phyloP scores from a whole-genome alignment of 2,888 invertebrate genomes.

The Diabrotica balteata region DNA sequence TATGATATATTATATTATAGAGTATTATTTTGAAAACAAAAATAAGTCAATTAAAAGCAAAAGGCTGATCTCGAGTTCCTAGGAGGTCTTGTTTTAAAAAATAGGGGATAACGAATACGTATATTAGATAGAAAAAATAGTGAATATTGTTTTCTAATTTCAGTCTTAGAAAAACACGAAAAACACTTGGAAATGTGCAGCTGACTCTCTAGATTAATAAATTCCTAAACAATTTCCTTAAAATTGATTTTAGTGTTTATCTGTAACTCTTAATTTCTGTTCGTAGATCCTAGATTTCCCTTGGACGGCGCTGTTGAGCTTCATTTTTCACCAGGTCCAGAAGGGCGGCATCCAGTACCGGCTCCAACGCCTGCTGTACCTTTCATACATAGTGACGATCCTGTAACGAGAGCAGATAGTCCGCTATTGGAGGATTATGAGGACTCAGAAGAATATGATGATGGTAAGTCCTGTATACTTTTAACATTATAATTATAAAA shows the following conservation, averaged over 20 bases:
- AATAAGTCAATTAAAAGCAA: too few relatives aligned
- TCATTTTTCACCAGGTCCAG: conserved; percentile 73
- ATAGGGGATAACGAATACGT: too few relatives aligned
- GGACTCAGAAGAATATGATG: conserved; percentile 59
- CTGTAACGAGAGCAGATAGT: conserved; percentile 79
- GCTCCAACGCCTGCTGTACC: conserved; percentile 76
- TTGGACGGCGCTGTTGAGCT: conserved; percentile 84
- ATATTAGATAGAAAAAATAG: background rate
- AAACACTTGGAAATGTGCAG: too few relatives aligned
- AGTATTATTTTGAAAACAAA: too few relatives aligned
- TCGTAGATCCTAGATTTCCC: conserved; percentile 79
- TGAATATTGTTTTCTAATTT: conserved; percentile 33
- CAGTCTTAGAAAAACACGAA: conserved; percentile 26
- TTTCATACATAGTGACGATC: conserved; percentile 73
- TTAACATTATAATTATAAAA: too few relatives aligned
- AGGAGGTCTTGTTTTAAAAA: too few relatives aligned
- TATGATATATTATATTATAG: too few relatives aligned
- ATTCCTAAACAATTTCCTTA: too few relatives aligned
- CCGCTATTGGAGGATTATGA: conserved; percentile 68
- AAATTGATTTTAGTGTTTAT: too few relatives aligned
- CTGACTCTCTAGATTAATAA: too few relatives aligned
- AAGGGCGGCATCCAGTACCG: conserved; percentile 63
- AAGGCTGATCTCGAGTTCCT: too few relatives aligned
- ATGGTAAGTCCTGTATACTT: conserved; percentile 49
- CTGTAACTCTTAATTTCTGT: too few relatives aligned